Evolutionary conservation across 2,888 invertebrate genomes (phyloP), one percentile per base, ranked within the genome.

Genomic region (Gonocerus acuteangulatus): DNA sequence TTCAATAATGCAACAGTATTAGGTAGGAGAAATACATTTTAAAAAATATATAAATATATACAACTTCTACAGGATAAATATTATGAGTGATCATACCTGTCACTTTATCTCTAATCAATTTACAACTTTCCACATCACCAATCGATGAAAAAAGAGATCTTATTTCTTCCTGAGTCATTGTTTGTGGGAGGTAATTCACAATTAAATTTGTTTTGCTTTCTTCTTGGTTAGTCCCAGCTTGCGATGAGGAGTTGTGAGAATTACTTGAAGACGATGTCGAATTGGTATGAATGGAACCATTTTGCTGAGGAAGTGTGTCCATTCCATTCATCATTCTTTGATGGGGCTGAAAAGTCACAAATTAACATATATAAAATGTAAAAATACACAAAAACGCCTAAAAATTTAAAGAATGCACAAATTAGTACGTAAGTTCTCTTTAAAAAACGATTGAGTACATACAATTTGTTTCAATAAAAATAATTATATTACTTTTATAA

Each of bases 141-240:
- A 99, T 95, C 75, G 93, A 94, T 61, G 95, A 92, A 79, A 99
- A 99, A 60, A 99, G 82, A 62, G 95, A 93, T 67, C 96, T 83
- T 68, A 99, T 97, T 78, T 97, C 97, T 77, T 97, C 97, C 78
- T 99, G 97, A 61, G 95, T 95, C 99, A 99, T 99, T 71, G 92
- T 95, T 81, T 99, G 99, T 66, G 99, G 99, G 77, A 99, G 83
- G 78, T 99, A 99, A 81, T 99, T 99, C 73, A 99, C 97, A 77
- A 99, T 99, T 70, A 99, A 85, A 80, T 99, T 99, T 71, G 97
- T 99, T 80, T 94, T 91, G 72, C 91, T 92, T 80, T 95, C 94
- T 78, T 90, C 89, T 72, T 87, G 84, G 73, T 87, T 87, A 47
- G 78, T 77, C 56, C 78, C 73, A 63, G 73, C 73, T 65, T 74